phyloP scores from a whole-genome alignment of 2,113 vertebrate species.

The Carassius gibelio region DNA sequence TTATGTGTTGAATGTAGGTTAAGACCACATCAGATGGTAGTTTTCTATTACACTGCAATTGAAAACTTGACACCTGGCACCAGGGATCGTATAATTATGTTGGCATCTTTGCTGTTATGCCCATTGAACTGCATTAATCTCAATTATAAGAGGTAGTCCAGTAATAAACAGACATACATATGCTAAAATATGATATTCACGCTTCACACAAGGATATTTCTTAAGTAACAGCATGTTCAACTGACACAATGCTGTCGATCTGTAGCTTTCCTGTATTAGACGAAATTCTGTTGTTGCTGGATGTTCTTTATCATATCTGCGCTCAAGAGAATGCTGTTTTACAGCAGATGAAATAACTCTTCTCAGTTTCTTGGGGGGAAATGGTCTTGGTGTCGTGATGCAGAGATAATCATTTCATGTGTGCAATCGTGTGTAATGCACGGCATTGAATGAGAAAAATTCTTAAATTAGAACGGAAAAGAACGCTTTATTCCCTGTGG shows the following conservation, averaged over 20 bases:
- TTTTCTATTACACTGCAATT: not conserved
- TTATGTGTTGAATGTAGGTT: conserved; percentile 18
- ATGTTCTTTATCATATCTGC: conserved; percentile 19
- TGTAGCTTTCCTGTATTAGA: not conserved
- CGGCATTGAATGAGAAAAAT: not conserved
- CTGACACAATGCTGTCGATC: not conserved
- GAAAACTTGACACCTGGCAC: not conserved
- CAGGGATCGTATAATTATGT: not conserved
- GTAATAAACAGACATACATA: not conserved
- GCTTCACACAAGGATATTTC: not conserved
- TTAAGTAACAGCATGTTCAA: not conserved
- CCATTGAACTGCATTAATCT: conserved; percentile 7
- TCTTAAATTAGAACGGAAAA: conserved; percentile 26
- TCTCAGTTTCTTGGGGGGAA: not conserved
- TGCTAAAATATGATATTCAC: conserved; percentile 1
- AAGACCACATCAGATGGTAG: not conserved
- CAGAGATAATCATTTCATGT: conserved; percentile 26
- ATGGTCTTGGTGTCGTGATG: not conserved
- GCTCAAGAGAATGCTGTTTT: conserved; percentile 1
- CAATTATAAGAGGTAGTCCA: not conserved
- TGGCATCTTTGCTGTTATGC: not conserved
- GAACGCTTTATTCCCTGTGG: conserved; percentile 22
- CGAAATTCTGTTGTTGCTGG: not conserved
- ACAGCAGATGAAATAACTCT: conserved; percentile 13
- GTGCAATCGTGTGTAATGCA: conserved; percentile 29